Evolutionary conservation across 1,140 invertebrate genomes (phyloP), one percentile per base, ranked within the genome.

Genomic region (Pseudomyrmex gracilis): DNA sequence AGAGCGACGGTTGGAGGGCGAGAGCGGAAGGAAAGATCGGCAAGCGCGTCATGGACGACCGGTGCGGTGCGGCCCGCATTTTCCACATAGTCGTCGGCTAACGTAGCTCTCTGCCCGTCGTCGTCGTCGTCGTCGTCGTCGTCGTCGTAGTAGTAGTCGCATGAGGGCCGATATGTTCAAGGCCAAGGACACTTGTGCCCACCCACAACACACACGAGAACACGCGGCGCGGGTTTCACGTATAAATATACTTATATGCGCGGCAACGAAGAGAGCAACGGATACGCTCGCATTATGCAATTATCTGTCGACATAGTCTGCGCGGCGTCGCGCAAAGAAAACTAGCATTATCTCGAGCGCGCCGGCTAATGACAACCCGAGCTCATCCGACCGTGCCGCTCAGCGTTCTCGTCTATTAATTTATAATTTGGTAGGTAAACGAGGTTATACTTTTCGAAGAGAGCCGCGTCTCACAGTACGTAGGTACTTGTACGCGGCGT

Each of bases 61-160:
- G 89, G 91, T 57, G 58, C 92, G 90, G 34, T 17, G 34, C 90
- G 78, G 92, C 93, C 93, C 92, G 92, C 93, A 93, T 93, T 93
- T 93, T 91, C 89, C 90, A 89, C 87, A 85, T 70, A 70, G 20
- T 68, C 66, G 66, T 24, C 49, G 49, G 47, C 43, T 24, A 43
- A 20, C 20, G 22, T 24, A 45, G 51, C 49, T 55, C 24, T 57
- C 73, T 90, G 83, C 87, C 85, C 85, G 84, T 87, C 87, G 74
- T 73, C 63, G 49, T 12, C 66, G 68, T 51, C 66, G 47, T 68
- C 20, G 66, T 68, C 73, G 60, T 82, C 60, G 57, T 71, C 57
- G 76, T 85, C 85, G 66, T 57, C 63, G 63, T 68, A 34, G 51
- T 93, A 91, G 89, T 91, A 88, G 92, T 91, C 66, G 15, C 76